A percentile compares a stretch with the other conserved stretches of the same genome.
These are phyloP conservation scores for Peucedramus taeniatus DNA, from an alignment of 2,113 vertebrate genomes.

Conservation along the genomic window DNA sequence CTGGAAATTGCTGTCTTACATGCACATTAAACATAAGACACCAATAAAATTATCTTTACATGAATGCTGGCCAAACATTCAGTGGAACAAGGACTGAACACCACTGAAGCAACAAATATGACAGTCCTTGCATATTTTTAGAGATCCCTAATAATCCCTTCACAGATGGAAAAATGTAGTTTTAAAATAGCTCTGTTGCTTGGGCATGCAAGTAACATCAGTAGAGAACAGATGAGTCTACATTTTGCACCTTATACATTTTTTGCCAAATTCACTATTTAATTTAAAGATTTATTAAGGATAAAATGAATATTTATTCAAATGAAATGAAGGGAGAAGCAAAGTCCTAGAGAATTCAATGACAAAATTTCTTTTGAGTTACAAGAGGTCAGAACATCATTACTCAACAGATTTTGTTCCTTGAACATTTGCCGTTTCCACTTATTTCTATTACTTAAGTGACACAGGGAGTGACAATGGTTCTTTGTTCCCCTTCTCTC, in stretches of 20 bases:
- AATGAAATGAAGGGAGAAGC: not conserved
- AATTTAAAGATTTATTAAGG: constrained; percentile 6
- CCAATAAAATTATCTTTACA: not conserved
- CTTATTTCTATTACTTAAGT: not conserved
- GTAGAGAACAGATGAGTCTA: constrained; percentile 1
- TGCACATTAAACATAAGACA: not conserved
- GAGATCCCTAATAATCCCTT: constrained; percentile 16
- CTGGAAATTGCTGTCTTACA: not conserved
- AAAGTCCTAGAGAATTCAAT: not conserved
- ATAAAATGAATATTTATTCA: not conserved
- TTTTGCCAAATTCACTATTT: not conserved
- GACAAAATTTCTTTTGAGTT: not conserved
- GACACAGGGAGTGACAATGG: not conserved
- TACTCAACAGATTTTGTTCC: not conserved
- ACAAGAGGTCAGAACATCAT: not conserved
- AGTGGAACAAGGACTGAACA: not conserved
- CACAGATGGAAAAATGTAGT: not conserved
- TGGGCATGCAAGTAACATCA: constrained; percentile 15
- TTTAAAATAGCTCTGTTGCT: constrained; percentile 56
- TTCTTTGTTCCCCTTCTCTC: not conserved
- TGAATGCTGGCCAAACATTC: not conserved
- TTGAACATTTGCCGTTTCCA: not conserved
- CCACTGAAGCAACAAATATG: constrained; percentile 11
- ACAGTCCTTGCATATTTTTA: not conserved
- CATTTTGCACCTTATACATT: constrained; percentile 14